Evolutionary conservation across 2,888 invertebrate genomes (phyloP), one percentile per base, ranked within the genome.

Genomic region (Disparrhopalites patrizii): DNA sequence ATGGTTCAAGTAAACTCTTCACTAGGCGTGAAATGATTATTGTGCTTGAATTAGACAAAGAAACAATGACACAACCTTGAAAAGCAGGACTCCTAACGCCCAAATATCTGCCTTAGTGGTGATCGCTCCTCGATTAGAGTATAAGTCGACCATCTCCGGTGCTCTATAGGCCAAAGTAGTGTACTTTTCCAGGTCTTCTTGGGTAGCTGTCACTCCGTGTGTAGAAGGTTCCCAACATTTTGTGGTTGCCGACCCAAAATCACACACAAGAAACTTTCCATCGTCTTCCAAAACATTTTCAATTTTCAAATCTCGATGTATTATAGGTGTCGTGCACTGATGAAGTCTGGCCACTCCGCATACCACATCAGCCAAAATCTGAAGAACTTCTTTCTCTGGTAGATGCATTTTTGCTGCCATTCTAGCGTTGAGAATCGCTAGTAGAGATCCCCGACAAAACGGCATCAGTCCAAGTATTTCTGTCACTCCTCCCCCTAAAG

Each of bases 201-300:
- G 89, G n/a, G 91, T 87, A 23, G 81, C 78, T 23, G 85, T 80
- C 10, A 86, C 86, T 56, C 88, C 87, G 76, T 87, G 86, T 68
- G 83, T 82, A 66, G 81, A 81, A 1, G 88, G 86, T 81, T 87
- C 87, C 68, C 89, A 81, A 71, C 86, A 81, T 78, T 89, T 86
- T 33, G 88, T 89, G n/a, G 93, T 94, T 18, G 93, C 91, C 73
- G 93, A 93, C 50, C 94, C 94, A 83, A 94, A 95, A 83, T 94
- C 94, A 82, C 94, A 95, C 50, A 94, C 82, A 54, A 95, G 89
- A 80, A 88, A 92, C 79, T 87, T 86, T 47, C 90, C 90, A 23
- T 71, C 74, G 3, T 68, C 66, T 51, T 68, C 64, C 18, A 74
- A 66, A 3, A 74, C 67, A 62, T 74, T 74, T 52, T 74, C 74